phyloP scores from a whole-genome alignment of 2,888 invertebrate species.

The Apamea epomidion region DNA sequence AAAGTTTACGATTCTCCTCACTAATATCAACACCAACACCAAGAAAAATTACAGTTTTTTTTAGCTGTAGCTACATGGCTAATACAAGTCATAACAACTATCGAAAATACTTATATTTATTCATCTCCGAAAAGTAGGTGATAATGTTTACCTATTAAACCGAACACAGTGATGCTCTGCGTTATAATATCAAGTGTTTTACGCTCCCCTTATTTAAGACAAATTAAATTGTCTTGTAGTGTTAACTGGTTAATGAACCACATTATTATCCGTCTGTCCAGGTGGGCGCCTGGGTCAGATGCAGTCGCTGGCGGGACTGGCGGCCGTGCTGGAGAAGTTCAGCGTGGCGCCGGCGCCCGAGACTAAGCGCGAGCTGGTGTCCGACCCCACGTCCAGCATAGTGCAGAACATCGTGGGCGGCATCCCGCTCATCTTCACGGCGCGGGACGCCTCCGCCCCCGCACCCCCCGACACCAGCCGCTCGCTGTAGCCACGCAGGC shows the following conservation, averaged over 20 bases:
- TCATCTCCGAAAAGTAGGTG: no score
- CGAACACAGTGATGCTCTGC: neutral
- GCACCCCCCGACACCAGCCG: conserved; percentile 1
- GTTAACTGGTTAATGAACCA: neutral
- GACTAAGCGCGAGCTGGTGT: conserved; percentile 64
- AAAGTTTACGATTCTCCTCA: neutral
- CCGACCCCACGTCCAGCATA: conserved; percentile 75
- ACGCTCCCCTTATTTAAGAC: neutral
- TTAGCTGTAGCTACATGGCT: neutral
- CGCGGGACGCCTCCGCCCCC: neutral
- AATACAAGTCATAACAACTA: neutral
- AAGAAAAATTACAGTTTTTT: conserved; percentile 10
- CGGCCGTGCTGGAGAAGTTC: conserved; percentile 78
- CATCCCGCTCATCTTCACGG: conserved; percentile 73
- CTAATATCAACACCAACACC: neutral
- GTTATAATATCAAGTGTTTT: neutral
- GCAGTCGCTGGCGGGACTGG: conserved; percentile 84
- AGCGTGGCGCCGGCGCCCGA: conserved; percentile 76
- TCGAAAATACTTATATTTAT: neutral
- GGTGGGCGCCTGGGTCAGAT: conserved; percentile 82
- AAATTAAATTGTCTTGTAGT: conserved; percentile 9
- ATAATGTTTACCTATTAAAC: neutral
- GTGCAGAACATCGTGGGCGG: conserved; percentile 78
- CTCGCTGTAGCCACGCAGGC: conserved; percentile 30
- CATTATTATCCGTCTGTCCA: conserved; percentile 53